Percentiles rank a stretch among this genome's conserved stretches.
phyloP scores from a whole-genome alignment of 2,797 vertebrate genomes.

The Galagoides demidoff region DNA sequence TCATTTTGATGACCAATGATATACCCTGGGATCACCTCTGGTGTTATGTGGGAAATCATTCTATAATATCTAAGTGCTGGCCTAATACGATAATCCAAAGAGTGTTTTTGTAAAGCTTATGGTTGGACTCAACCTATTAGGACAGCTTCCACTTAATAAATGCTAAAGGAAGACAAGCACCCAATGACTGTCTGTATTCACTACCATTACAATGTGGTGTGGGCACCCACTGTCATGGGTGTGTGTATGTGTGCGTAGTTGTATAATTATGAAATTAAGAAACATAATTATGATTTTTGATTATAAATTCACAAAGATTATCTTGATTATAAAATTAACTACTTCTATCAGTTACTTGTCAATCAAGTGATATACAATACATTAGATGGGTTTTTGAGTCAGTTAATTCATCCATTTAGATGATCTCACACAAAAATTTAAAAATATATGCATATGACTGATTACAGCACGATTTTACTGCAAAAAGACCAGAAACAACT shows the following conservation, averaged over 20 bases:
- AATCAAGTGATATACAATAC: not conserved
- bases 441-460: slow-evolving; percentile 14
- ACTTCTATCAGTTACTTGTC: not conserved
- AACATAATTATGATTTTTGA: not conserved
- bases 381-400: not conserved
- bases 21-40: slow-evolving; percentile 4
- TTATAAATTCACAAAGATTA: not conserved
- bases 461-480: slow-evolving; percentile 17
- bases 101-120: not conserved
- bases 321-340: slow-evolving; percentile 18
- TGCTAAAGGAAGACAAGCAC: not conserved
- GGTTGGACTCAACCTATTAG: not conserved
- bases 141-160: not conserved
- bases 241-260: not conserved
- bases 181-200: not conserved
- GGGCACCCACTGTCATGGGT: not conserved
- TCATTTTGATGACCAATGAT: slow-evolving; percentile 22
- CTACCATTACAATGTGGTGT: not conserved
- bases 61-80: not conserved
- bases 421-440: not conserved
- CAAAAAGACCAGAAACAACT: not conserved
- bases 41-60: not conserved
- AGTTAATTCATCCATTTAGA: slow-evolving; percentile 37
- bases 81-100: not conserved
- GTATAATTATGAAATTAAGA: slow-evolving; percentile 8